phyloP scores from a whole-genome alignment of 2,888 invertebrate species.

The Loripinus fragilis region DNA sequence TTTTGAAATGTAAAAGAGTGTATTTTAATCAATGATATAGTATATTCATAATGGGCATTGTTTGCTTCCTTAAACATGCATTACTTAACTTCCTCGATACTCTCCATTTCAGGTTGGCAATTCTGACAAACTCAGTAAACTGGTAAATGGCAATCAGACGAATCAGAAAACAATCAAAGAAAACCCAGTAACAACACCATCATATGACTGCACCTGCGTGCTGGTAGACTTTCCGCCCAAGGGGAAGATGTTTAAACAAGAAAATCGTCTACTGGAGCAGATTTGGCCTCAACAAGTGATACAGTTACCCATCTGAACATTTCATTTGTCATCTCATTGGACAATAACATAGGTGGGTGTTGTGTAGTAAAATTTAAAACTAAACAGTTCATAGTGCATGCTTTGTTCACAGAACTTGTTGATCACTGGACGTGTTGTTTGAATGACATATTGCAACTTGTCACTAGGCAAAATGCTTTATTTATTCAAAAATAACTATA shows the following conservation, averaged over 20 bases:
- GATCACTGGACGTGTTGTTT: no score
- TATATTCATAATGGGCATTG: no score
- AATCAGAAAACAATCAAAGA: constrained; percentile 47
- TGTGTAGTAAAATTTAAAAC: no score
- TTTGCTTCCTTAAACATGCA: no score
- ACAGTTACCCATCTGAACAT: constrained; percentile 49
- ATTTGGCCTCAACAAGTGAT: constrained; percentile 57
- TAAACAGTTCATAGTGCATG: no score
- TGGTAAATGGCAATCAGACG: constrained; percentile 26
- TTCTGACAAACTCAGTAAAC: constrained; percentile 45
- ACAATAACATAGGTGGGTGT: constrained; percentile 18
- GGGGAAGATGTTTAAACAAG: constrained; percentile 37
- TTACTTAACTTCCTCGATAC: no score
- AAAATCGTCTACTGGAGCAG: constrained; percentile 47
- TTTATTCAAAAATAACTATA: no score
- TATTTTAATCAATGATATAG: no score
- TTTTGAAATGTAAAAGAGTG: no score
- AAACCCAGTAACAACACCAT: constrained; percentile 53
- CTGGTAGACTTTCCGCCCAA: constrained; percentile 52
- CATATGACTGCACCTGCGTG: constrained; percentile 51
- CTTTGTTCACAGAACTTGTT: no score
- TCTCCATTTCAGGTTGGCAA: constrained; percentile 48
- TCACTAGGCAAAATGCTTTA: no score
- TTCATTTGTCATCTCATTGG: constrained; percentile 17
- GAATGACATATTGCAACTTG: no score